phyloP scores from a whole-genome alignment of 2,888 invertebrate genomes.

The Acanthosepion lycidas region DNA sequence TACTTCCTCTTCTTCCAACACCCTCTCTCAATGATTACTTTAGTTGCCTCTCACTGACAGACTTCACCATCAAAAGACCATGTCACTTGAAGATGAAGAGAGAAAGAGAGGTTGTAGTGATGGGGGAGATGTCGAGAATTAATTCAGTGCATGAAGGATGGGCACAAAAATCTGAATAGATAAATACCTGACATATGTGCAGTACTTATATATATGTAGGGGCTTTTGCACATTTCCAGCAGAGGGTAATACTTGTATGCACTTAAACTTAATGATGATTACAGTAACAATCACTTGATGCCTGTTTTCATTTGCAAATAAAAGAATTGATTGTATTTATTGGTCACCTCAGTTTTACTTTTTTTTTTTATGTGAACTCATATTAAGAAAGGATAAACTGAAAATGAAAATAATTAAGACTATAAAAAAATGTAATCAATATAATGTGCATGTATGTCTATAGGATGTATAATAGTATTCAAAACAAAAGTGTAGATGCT shows the following conservation, averaged over 20 bases:
- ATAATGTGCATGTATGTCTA: no score
- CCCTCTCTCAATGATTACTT: not conserved
- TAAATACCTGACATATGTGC: not conserved
- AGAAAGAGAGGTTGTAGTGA: not conserved
- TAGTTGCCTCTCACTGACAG: not conserved
- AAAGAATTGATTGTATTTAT: not conserved
- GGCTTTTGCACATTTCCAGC: not conserved
- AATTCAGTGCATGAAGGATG: not conserved
- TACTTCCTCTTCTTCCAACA: not conserved
- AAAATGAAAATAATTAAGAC: no score
- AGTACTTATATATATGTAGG: not conserved
- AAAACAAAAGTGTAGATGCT: no score
- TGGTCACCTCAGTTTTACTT: not conserved
- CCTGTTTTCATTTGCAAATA: not conserved
- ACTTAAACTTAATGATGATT: not conserved
- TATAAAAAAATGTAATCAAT: no score
- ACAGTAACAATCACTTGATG: not conserved
- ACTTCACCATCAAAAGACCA: not conserved
- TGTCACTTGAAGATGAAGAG: constrained; percentile 15
- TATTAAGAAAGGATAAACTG: no score
- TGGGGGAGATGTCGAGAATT: not conserved
- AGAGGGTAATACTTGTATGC: not conserved
- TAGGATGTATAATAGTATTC: no score
- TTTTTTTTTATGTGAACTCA: no score
- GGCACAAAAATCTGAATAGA: not conserved